phyloP scores from a whole-genome alignment of 2,888 invertebrate genomes.

The Nysson spinosus region DNA sequence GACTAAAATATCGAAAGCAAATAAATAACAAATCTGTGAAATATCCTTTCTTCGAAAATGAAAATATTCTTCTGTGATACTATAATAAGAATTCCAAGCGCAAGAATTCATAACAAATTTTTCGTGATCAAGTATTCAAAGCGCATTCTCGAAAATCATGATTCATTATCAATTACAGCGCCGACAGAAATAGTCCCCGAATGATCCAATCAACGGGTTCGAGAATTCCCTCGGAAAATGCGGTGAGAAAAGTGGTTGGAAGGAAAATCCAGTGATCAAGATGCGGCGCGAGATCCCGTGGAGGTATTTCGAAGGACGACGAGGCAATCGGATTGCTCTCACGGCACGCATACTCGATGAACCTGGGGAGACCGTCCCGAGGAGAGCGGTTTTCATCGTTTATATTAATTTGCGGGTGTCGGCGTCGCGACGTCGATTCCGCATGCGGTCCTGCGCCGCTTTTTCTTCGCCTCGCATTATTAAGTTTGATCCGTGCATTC shows the following conservation, averaged over 20 bases:
- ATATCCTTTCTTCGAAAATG: too few species aligned
- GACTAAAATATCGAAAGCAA: too few species aligned
- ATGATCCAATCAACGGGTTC: conserved; percentile 6
- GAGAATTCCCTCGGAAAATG: not conserved
- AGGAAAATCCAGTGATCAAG: conserved; percentile 51
- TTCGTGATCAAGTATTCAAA: too few species aligned
- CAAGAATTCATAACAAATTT: too few species aligned
- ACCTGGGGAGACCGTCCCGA: conserved; percentile 4
- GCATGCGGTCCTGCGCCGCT: conserved; percentile 44
- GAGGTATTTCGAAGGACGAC: conserved; percentile 57
- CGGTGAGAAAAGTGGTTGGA: not conserved
- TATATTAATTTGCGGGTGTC: conserved; percentile 70
- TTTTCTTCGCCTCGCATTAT: conserved; percentile 67
- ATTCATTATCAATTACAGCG: not conserved
- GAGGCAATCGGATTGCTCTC: conserved; percentile 60
- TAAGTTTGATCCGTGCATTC: conserved; percentile 75
- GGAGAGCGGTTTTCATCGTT: conserved; percentile 25
- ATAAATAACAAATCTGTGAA: too few species aligned
- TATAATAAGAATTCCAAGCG: too few species aligned
- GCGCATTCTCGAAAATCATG: not conserved
- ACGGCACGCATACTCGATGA: conserved; percentile 66
- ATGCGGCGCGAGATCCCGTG: conserved; percentile 48
- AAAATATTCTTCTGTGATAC: too few species aligned
- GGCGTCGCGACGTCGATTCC: conserved; percentile 52
- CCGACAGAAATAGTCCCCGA: not conserved